Conservation (phyloP, 2,113 vertebrate genomes). For the Centropus unirufus region DNA sequence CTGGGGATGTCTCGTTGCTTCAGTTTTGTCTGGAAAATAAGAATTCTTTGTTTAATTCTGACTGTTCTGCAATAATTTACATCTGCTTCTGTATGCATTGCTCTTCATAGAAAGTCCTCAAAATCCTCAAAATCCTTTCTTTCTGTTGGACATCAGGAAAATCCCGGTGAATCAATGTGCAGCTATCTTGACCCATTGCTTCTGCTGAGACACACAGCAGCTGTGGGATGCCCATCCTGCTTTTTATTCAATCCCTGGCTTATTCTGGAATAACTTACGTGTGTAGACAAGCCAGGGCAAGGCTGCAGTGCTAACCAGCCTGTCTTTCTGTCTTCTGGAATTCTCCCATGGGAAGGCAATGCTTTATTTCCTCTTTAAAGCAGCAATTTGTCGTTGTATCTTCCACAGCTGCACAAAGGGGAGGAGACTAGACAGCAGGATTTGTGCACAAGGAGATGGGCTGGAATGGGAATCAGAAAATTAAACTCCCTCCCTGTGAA, state of each 20-base stretch:
- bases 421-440: neutral
- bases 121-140: neutral
- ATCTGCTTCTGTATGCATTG: neutral
- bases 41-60: neutral
- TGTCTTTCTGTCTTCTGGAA: conserved; percentile 25
- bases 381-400: neutral
- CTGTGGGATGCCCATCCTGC: neutral
- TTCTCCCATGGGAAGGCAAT: conserved; percentile 33
- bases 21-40: neutral
- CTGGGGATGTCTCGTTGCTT: neutral
- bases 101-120: neutral
- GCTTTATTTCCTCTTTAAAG: conserved; percentile 43
- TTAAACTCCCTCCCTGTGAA: neutral
- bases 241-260: conserved; percentile 20
- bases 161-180: neutral
- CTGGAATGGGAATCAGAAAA: neutral
- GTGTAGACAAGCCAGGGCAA: conserved; percentile 50
- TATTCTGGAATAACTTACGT: conserved; percentile 29
- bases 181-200: neutral
- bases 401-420: neutral
- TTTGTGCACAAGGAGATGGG: neutral
- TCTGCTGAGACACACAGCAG: neutral
- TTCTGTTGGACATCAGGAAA: neutral
- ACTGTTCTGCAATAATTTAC: neutral
- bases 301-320: conserved; percentile 5